Evolutionary conservation across 2,888 invertebrate species (phyloP), one percentile per base, ranked within the genome.

Genomic region (Apamea epomidion): DNA sequence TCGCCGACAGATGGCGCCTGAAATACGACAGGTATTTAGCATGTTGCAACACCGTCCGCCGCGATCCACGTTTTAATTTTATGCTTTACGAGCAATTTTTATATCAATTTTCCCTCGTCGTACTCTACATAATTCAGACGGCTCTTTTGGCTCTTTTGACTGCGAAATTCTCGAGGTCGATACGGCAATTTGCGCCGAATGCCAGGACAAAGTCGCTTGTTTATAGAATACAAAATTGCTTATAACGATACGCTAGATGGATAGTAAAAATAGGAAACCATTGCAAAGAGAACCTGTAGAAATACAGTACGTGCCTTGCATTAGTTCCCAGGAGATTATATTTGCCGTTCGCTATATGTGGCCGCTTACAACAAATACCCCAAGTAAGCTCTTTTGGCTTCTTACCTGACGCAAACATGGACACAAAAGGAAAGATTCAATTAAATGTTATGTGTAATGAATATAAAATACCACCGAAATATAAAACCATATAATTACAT

Each of bases 21-120:
- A 97, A 95, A 95, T 96, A 96, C 96, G 96, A 96, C 96, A 96
- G 96, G 96, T 96, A 96, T 96, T 96, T 96, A 96, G 96, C 95
- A 93, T 96, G 96, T 96, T 96, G 96, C 96, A 96, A 95, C 95
- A 96, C 94, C 95, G 95, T 94, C 94, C 93, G 93, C 94, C 93
- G 90, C 95, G 95, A 95, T 94, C 93, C 94, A 92, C 93, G 93
- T 95, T 96, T 96, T 96, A 96, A 96, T 96, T 96, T 96, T 95
- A 95, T 96, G 96, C 95, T 96, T 96, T 96, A 95, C 94, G 95
- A 94, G 95, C 96, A 95, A 96, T 95, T 96, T 96, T 96, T 96
- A 94, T 96, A 96, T 95, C 96, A 96, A 96, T 96, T 96, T 96
- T 93, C 93, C 91, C 91, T 91, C 92, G 91, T 92, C 92, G 94